Base-by-base conservation (phyloP, 2,797 vertebrate genomes). In the Sciaenops ocellatus region DNA sequence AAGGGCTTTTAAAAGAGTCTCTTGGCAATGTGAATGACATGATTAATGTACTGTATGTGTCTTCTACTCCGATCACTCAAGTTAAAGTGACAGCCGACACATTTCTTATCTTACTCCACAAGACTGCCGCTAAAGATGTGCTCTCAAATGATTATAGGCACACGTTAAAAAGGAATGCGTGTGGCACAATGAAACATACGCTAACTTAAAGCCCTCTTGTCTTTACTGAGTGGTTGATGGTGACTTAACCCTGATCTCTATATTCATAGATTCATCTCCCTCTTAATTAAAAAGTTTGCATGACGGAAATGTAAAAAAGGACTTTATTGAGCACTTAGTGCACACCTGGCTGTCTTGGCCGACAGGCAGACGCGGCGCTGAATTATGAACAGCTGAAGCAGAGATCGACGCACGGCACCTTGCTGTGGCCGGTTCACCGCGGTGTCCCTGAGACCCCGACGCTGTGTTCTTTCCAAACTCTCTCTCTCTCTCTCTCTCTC, bases 271-370 rank as follows among this genome's bases (percentile, higher is more conserved):
- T 84, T 76, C 61, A 82, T 84, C 71, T 68, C 65, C 51, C 38
- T 73, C 71, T 80, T 92, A 93, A 92, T 88, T 88, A 88, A 90
- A 91, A 91, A 90, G 85, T 93, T 92, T 92, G 69, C 79, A 76
- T 73, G 46, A 44, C 7, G 38, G 47, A 87, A 85, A 92, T 38
- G 86, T n/a, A 52, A 54, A 79, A 88, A 74, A 86, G 57, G 60
- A 89, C 67, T 82, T 87, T 83, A 89, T 86, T 9, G 34, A 90
- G 85, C 91, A 86, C 84, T 90, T 87, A 83, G 84, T 89, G 90
- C 79, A 80, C 90, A 89, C 87, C 82, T 84, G 48, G 67, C 59
- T 86, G 77, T 85, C 62, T 80, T 66, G n/a, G 79, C 73, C 20
- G 15, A 85, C 50, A n/a, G 71, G 70, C 77, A 72, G 73, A 80